phyloP scores from a whole-genome alignment of 2,888 invertebrate genomes.

The Eilema sororculum region DNA sequence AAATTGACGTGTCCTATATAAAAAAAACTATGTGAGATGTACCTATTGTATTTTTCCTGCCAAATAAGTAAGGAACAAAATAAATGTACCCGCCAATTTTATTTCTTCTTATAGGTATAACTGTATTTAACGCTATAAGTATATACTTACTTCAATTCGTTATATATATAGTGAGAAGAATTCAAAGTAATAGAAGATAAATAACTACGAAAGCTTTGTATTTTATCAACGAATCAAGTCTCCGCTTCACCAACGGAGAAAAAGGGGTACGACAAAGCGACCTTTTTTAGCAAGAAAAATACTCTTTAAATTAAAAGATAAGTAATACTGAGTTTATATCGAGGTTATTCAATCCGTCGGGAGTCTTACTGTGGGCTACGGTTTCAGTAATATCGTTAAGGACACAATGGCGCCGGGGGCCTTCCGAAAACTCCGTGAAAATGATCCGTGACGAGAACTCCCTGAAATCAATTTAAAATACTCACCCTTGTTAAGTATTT shows the following conservation, averaged over 20 bases:
- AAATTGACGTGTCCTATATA: too few relatives aligned
- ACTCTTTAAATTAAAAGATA: conserved; percentile 65
- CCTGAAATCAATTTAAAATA: conserved; percentile 79
- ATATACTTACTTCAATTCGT: conserved; percentile 36
- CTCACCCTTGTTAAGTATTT: conserved; percentile 74
- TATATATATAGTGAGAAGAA: conserved; percentile 52
- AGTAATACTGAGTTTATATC: conserved; percentile 66
- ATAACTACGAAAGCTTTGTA: conserved; percentile 62
- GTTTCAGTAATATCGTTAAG: conserved; percentile 70
- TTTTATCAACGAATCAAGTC: conserved; percentile 72
- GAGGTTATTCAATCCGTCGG: conserved; percentile 70
- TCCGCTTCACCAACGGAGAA: conserved; percentile 59
- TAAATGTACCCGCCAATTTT: not conserved
- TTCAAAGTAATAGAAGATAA: conserved; percentile 62
- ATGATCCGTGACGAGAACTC: conserved; percentile 79
- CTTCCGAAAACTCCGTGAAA: conserved; percentile 50
- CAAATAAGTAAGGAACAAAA: not conserved
- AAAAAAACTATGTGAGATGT: too few relatives aligned
- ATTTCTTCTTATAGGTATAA: conserved; percentile 8
- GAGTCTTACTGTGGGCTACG: conserved; percentile 50
- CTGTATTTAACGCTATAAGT: conserved; percentile 25
- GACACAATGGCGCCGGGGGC: conserved; percentile 66
- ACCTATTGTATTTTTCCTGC: not conserved
- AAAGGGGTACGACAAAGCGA: conserved; percentile 65
- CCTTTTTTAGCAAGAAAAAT: conserved; percentile 64